These are phyloP conservation scores for Boleophthalmus pectinirostris DNA, from an alignment of 2,113 vertebrate genomes.

Conservation along the genomic window DNA sequence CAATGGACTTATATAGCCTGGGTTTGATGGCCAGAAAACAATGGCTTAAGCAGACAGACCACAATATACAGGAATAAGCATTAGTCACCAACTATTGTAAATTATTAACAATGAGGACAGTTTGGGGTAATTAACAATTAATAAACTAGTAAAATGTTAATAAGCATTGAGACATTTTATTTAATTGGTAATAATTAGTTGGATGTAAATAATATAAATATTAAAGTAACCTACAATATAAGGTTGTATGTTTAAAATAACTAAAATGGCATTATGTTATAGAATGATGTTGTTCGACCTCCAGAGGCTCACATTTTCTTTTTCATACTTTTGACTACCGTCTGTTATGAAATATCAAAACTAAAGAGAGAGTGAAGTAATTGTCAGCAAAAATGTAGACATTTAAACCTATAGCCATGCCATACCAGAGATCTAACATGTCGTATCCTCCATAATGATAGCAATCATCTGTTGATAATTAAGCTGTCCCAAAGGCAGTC, in stretches of 20 bases:
- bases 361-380: not conserved
- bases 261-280: no score
- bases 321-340: not conserved
- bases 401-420: not conserved
- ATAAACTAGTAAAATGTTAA: not conserved
- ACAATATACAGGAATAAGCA: no score
- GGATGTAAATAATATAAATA: no score
- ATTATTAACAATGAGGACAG: not conserved
- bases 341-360: not conserved
- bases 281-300: no score
- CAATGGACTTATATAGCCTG: no score
- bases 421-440: not conserved
- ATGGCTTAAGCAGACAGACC: no score
- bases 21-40: no score
- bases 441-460: conserved; percentile 22
- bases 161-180: not conserved
- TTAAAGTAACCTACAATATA: no score
- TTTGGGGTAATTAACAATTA: not conserved
- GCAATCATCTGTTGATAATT: conserved; percentile 22
- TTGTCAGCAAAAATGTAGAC: not conserved
- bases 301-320: no score
- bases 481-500: conserved; percentile 12
- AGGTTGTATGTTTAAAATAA: no score
- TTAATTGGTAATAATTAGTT: not conserved
- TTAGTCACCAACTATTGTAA: not conserved